A percentile compares a stretch with the other conserved stretches of the same genome.
phyloP scores from a whole-genome alignment of 2,113 vertebrate species.

The Callospermophilus lateralis region DNA sequence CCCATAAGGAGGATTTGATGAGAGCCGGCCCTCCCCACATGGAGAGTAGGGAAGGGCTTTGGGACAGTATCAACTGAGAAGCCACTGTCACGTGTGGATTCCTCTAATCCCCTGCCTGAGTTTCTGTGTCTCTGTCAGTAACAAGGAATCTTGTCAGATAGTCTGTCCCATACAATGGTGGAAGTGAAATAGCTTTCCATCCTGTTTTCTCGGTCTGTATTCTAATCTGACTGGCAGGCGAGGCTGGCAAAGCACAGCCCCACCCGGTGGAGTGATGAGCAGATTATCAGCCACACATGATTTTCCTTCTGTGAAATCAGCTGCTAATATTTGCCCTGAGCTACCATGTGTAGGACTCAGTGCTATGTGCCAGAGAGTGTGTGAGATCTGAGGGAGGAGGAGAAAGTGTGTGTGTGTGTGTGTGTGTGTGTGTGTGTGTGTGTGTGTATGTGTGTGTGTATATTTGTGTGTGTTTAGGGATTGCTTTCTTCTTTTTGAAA shows the following conservation, averaged over 20 bases:
- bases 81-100: neutral
- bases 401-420: rapidly evolving
- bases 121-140: neutral
- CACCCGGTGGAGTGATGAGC: neutral
- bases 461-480: neutral
- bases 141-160: neutral
- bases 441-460: too few relatives aligned
- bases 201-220: neutral
- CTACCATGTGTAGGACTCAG: neutral
- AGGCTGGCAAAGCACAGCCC: neutral
- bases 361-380: neutral
- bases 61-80: neutral
- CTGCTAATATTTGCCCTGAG: neutral
- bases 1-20: conserved; percentile 51
- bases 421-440: neutral
- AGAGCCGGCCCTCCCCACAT: neutral
- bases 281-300: neutral
- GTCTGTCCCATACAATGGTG: neutral
- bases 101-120: neutral
- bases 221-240: neutral
- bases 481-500: neutral
- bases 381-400: neutral
- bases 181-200: neutral
- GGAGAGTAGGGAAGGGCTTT: neutral
- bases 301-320: neutral